phyloP scores from a whole-genome alignment of 2,113 vertebrate species.

The Brienomyrus brachyistius region DNA sequence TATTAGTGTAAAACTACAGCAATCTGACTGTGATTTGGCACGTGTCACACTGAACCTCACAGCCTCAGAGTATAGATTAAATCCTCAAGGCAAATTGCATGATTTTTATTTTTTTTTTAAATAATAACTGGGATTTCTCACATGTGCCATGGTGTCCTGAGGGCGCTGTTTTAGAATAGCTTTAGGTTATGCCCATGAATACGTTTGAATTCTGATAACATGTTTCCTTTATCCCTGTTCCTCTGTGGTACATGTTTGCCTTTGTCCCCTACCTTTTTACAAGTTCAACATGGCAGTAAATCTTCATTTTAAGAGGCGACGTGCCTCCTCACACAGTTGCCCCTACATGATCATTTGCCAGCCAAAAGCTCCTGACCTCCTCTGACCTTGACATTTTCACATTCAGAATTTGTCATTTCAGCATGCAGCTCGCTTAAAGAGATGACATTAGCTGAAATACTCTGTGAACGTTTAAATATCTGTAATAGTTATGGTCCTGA shows the following conservation, averaged over 20 bases:
- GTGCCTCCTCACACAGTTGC: background rate
- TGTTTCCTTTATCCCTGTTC: background rate
- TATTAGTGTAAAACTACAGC: background rate
- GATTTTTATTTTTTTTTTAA: background rate
- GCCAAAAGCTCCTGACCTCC: background rate
- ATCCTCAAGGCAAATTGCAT: background rate
- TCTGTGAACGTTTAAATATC: background rate
- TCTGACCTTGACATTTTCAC: constrained; percentile 11
- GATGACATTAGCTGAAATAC: constrained; percentile 5
- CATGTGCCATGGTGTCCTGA: background rate
- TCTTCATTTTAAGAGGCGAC: background rate
- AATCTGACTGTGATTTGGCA: background rate
- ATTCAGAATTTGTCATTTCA: constrained; percentile 1
- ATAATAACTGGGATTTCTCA: background rate
- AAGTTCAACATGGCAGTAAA: background rate
- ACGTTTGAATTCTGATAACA: background rate
- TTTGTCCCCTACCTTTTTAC: background rate
- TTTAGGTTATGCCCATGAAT: background rate
- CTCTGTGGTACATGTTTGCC: background rate
- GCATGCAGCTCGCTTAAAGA: background rate
- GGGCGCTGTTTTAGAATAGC: background rate
- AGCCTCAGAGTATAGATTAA: background rate
- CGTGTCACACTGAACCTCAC: background rate
- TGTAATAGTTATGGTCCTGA: background rate
- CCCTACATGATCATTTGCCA: background rate